Base-by-base conservation (phyloP, 2,113 vertebrate species). In the Motacilla alba region DNA sequence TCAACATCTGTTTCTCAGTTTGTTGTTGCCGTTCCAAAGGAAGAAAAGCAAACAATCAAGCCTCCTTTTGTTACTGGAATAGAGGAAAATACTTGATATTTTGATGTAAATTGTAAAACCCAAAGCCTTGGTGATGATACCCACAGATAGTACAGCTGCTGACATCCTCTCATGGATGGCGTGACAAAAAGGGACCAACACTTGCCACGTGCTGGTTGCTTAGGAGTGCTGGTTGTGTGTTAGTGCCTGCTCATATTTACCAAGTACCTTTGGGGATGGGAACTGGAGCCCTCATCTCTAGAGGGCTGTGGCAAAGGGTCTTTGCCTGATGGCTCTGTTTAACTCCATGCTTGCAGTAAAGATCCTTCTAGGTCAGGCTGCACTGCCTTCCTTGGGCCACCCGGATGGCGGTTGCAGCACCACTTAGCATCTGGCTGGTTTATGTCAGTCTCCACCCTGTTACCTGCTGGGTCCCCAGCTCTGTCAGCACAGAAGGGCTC, bases 1-100 rank as follows among this genome's bases (percentile, higher is more conserved):
- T 92, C 14, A 41, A n/a, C 62, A 64, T 82, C 43, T 56, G 35
- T 86, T 93, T 93, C 56, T 91, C 52, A 44, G 41, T 50, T 95
- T 81, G 56, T 67, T 82, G 12, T 75, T 94, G n/a, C 22, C 11
- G 0, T 53, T 91, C 35, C 33, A 64, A 70, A 52, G 19, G 13
- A 5, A 10, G 26, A 50, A 19, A 44, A 1, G 0, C 31, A 66
- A 46, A 4, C 4, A 56, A 43, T 18, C 18, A 9, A 63, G 17
- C 58, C 14, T 91, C 15, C 30, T 80, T 90, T 86, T 80, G 12
- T 83, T 69, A 46, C 55, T 83, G 50, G 33, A 86, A 37, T 17
- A 60, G 28, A 76, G 15, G 20, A 66, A 47, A 41, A 59, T 31
- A 22, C 62, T 84, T 39, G 13, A 10, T 78, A 39, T 55, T 68